Evolutionary conservation across 2,888 invertebrate genomes (phyloP).

Genomic region (Pyrrhosoma nymphula): DNA sequence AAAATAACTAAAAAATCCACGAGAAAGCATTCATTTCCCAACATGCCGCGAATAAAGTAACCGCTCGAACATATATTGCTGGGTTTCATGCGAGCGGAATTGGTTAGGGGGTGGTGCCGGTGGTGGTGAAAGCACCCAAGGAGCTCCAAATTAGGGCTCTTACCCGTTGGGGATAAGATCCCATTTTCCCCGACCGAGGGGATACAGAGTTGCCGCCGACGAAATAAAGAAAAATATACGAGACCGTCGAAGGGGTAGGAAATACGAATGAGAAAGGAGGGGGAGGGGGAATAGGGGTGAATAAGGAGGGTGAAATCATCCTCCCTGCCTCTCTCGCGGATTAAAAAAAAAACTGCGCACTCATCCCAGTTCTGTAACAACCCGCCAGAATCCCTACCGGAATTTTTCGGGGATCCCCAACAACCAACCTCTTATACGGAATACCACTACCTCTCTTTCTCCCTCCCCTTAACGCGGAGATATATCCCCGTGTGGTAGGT

Average conservation of each 20-base stretch:
- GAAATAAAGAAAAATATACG: conserved; percentile 9
- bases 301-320: not conserved
- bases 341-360: not conserved
- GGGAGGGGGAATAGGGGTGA: not conserved
- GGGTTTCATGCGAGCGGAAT: not conserved
- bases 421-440: not conserved
- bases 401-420: not conserved
- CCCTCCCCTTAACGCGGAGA: not conserved
- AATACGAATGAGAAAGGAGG: not conserved
- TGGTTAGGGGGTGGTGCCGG: not conserved
- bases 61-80: not conserved
- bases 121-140: conserved; percentile 14
- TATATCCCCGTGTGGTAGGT: not conserved
- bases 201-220: not conserved
- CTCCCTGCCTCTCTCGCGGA: not conserved
- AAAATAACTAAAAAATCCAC: not conserved
- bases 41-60: not conserved
- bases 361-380: not conserved
- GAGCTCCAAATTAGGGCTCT: conserved; percentile 41
- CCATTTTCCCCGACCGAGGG: conserved; percentile 2
- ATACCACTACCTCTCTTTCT: too few species aligned
- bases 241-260: not conserved
- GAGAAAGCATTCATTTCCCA: not conserved
- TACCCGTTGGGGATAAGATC: conserved; percentile 3
- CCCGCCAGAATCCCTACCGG: not conserved